phyloP scores from a whole-genome alignment of 2,888 invertebrate genomes.

The Chrysolina oricalcia region DNA sequence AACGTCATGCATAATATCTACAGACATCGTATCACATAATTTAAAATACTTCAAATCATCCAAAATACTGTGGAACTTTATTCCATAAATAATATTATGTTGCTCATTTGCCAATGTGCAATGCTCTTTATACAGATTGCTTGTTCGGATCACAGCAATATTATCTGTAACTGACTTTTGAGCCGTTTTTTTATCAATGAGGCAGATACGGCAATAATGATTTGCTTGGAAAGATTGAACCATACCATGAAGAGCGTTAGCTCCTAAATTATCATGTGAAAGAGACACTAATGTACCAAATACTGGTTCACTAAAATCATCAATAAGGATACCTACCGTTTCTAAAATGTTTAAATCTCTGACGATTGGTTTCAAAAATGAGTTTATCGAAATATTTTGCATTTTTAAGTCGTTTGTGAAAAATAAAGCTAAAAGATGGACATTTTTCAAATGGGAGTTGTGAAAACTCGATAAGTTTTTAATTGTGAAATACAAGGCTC shows the following conservation, averaged over 20 bases:
- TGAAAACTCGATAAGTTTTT: too few relatives aligned
- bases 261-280: constrained; percentile 52
- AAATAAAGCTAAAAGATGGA: too few relatives aligned
- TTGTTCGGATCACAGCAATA: background rate
- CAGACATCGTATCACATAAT: too few relatives aligned
- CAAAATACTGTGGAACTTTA: too few relatives aligned
- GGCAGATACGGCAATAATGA: constrained; percentile 54
- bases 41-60: too few relatives aligned
- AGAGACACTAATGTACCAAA: background rate
- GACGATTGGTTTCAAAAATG: background rate
- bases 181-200: background rate
- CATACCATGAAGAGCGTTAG: constrained; percentile 48
- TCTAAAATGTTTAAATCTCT: background rate
- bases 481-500: too few relatives aligned
- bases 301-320: background rate
- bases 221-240: constrained; percentile 54
- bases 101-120: background rate
- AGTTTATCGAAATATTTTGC: too few relatives aligned
- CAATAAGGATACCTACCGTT: background rate
- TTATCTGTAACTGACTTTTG: background rate
- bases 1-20: too few relatives aligned
- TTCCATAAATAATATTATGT: background rate
- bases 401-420: too few relatives aligned
- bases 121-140: background rate
- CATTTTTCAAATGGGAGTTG: too few relatives aligned